Evolutionary conservation across 2,888 invertebrate genomes (phyloP), one percentile per base, ranked within the genome.

Genomic region (Drosophila subsilvestris): DNA sequence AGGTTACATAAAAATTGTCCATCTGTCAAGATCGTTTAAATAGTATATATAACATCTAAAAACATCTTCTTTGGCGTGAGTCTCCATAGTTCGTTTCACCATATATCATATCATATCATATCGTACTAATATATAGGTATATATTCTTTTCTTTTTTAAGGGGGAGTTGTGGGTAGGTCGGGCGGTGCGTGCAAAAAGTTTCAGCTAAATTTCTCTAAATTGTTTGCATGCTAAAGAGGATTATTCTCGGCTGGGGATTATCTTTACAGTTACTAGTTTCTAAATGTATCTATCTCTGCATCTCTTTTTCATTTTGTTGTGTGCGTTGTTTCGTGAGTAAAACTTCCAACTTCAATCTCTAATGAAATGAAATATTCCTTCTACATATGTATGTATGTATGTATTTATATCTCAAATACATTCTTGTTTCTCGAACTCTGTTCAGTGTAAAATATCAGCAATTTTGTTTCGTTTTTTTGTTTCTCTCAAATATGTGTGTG

Each of bases 361-460:
- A 53, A 74, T 27, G 22, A 75, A 74, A 62, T 17, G 58, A 63
- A 63, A 56, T 67, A 45, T 43, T 55, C 37, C 7, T 37, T 7
- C 37, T 37, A 37, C 6, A 6, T 27, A 27, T 25, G 25, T 25
- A 25, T 6, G 6, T 27, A 27, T 25, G 25, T 25, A 25, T 6
- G 6, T 25, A 25, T 25, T 5, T 25, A 4, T 37, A 37, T 37
- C 37, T n/a, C 37, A 2, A n/a, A n/a, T n/a, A 37, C 37, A 37
- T 37, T 14, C n/a, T 37, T 37, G 2, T 37, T 44, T 49, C 68
- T 81, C 63, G 78, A 84, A 80, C 81, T 78, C 67, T 53, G 81
- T 80, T 83, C 83, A 42, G 80, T 84, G 81, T 86, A 82, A 86
- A 82, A 80, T 76, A 78, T 82, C 82, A 82, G 82, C 82, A 82